phyloP scores from a whole-genome alignment of 2,797 vertebrate species.

The Arnoldichthys spilopterus region DNA sequence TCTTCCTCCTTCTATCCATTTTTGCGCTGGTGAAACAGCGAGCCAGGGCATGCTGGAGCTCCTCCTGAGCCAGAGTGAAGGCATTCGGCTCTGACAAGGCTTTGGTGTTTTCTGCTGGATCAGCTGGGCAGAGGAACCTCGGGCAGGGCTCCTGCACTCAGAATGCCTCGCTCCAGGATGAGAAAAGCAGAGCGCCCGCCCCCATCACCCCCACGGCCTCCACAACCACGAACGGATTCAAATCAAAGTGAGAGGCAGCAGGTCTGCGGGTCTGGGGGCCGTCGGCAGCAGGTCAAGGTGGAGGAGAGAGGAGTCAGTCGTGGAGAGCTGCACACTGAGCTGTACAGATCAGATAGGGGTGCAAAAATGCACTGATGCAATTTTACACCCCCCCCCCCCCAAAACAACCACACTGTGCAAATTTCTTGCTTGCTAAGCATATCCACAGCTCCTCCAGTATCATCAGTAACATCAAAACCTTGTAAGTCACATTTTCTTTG shows the following conservation, averaged over 20 bases:
- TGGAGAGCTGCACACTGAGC: neutral
- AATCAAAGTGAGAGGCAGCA: constrained; percentile 10
- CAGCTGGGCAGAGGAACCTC: constrained; percentile 48
- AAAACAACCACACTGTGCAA: constrained; percentile 22
- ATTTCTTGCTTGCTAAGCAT: neutral
- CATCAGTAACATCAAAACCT: neutral
- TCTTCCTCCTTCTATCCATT: constrained; percentile 60
- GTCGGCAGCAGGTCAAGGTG: constrained; percentile 34
- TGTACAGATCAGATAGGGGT: neutral
- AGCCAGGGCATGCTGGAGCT: constrained; percentile 65
- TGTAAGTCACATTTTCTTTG: too few species aligned
- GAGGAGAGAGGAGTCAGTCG: constrained; percentile 3
- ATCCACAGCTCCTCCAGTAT: too few species aligned
- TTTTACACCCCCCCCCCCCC: neutral
- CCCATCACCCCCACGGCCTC: constrained; percentile 1
- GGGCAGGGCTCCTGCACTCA: neutral
- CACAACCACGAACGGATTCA: neutral
- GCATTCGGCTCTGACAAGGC: constrained; percentile 67
- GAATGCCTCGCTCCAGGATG: neutral
- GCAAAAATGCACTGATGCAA: neutral
- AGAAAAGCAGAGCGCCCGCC: constrained; percentile 10
- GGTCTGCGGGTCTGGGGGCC: neutral
- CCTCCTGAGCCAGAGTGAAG: constrained; percentile 53
- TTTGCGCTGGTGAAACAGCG: constrained; percentile 72
- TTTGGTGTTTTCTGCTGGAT: constrained; percentile 62